Evolutionary conservation across 2,113 vertebrate genomes (phyloP).

Genomic region (Baryphthengus martii): DNA sequence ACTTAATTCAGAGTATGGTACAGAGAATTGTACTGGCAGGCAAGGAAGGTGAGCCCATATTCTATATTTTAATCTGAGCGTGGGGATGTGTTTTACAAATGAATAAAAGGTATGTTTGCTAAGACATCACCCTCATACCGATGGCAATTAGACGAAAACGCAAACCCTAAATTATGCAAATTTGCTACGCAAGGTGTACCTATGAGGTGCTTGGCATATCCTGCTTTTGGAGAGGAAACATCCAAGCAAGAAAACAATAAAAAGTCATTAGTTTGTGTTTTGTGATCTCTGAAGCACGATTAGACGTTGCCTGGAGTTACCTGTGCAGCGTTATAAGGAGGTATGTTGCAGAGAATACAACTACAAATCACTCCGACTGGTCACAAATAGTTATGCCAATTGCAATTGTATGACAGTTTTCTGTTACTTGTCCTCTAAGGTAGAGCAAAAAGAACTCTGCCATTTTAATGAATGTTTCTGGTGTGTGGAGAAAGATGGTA

Average conservation of each 20-base stretch:
- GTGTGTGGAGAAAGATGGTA: background rate
- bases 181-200: background rate
- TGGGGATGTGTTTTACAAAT: background rate
- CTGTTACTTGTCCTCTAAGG: background rate
- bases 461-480: constrained; percentile 40
- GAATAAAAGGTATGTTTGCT: background rate
- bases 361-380: background rate
- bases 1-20: background rate
- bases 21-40: background rate
- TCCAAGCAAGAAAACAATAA: background rate
- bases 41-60: background rate
- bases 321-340: background rate
- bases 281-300: constrained; percentile 13
- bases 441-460: background rate
- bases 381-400: background rate
- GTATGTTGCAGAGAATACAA: background rate
- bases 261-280: constrained; percentile 4
- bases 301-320: background rate
- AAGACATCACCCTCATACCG: background rate
- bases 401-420: background rate
- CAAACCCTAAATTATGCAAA: background rate
- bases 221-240: background rate
- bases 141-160: background rate
- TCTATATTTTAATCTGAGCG: background rate
- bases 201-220: background rate